Conservation (phyloP, 1,140 invertebrate genomes). For the Parapsyche elsis region DNA sequence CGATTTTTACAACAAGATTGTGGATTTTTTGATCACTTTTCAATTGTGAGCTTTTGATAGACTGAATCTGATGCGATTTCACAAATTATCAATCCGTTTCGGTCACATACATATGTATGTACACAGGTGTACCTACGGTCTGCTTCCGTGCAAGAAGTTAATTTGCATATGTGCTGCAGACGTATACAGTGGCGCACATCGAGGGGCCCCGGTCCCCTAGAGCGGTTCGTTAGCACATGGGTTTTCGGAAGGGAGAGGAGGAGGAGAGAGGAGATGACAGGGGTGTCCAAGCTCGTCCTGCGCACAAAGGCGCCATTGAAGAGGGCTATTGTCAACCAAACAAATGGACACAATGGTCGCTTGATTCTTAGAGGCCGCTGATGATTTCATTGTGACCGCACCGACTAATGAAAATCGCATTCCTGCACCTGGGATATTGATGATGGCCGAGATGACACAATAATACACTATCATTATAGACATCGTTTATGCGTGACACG, state of each 20-base stretch:
- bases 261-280: background rate
- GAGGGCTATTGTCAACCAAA: slow-evolving; percentile 16
- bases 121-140: no score
- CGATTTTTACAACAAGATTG: no score
- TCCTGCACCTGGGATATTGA: slow-evolving; percentile 13
- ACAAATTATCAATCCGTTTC: no score
- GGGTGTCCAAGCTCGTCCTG: background rate
- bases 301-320: slow-evolving; percentile 5
- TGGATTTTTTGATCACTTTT: no score
- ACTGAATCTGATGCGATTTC: no score
- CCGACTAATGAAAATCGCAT: slow-evolving; percentile 25
- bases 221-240: slow-evolving; percentile 17
- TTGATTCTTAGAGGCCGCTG: slow-evolving; percentile 33
- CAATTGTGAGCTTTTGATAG: no score
- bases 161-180: no score
- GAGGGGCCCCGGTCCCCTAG: background rate
- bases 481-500: no score
- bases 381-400: slow-evolving; percentile 34
- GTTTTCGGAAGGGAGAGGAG: background rate
- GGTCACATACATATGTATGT: no score
- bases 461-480: no score
- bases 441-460: no score
- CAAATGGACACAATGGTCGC: slow-evolving; percentile 28
- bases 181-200: background rate
- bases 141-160: no score